phyloP scores from a whole-genome alignment of 2,888 invertebrate genomes.

The Nematopogon swammerdamellus region DNA sequence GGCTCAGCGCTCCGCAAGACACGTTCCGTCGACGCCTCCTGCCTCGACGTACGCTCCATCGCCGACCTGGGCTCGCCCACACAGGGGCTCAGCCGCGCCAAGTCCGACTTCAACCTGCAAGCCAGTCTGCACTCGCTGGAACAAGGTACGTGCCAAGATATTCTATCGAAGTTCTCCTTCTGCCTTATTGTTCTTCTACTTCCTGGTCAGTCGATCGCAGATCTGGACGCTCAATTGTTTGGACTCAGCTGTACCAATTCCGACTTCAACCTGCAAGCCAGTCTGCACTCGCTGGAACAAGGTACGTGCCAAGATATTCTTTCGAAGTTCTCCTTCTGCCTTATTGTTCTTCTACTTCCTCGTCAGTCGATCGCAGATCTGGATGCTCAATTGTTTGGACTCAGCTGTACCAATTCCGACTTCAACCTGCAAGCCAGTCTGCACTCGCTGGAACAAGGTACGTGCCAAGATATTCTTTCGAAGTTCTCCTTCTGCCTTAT shows the following conservation, averaged over 20 bases:
- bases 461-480: conserved; percentile 30
- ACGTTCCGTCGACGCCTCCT: conserved; percentile 85
- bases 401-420: conserved; percentile 84
- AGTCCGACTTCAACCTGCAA: conserved; percentile 84
- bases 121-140: conserved; percentile 67
- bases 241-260: conserved; percentile 80
- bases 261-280: conserved; percentile 79
- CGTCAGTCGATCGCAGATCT: conserved; percentile 59
- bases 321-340: conserved; percentile 69
- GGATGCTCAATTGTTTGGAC: conserved; percentile 60
- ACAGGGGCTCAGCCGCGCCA: conserved; percentile 72
- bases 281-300: conserved; percentile 65
- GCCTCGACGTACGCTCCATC: conserved; percentile 75
- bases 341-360: too few relatives aligned
- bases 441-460: conserved; percentile 67
- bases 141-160: conserved; percentile 46
- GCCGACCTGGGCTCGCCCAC: conserved; percentile 62
- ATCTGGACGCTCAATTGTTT: conserved; percentile 61
- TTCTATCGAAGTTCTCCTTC: conserved; percentile 67
- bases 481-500: conserved; percentile 73
- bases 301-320: conserved; percentile 42
- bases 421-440: conserved; percentile 77
- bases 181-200: too few relatives aligned
- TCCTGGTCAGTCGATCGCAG: conserved; percentile 58
- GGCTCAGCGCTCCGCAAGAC: conserved; percentile 81